Conservation (phyloP, 2,113 vertebrate genomes). For the Hemibates koningsi region DNA sequence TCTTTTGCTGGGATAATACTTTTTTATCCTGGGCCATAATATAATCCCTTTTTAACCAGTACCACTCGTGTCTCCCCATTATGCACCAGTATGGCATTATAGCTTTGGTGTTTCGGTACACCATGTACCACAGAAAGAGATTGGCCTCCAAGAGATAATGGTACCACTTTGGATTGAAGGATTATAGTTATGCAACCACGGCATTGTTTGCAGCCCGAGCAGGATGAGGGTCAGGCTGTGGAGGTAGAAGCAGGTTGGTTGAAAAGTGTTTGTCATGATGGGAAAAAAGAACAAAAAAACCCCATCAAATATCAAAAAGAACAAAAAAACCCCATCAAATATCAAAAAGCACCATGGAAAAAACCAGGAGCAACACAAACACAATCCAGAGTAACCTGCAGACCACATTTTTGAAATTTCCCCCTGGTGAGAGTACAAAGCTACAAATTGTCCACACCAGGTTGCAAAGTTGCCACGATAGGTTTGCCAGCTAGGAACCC, state of each 20-base stretch:
- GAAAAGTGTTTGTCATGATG: not conserved
- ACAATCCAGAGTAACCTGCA: not conserved
- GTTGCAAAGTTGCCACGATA: not conserved
- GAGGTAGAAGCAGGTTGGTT: not conserved
- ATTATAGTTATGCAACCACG: not conserved
- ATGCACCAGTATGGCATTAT: not conserved
- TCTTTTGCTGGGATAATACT: not conserved
- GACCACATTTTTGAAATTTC: not conserved
- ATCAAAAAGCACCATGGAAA: not conserved
- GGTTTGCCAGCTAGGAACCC: not conserved
- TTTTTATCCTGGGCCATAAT: not conserved
- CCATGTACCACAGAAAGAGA: not conserved
- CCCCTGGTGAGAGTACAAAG: not conserved
- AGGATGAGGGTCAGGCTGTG: not conserved
- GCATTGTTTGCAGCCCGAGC: not conserved
- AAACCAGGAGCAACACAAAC: not conserved
- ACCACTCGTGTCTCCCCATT: not conserved
- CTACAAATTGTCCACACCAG: not conserved
- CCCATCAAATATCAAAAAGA: not conserved
- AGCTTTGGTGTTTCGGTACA: not conserved
- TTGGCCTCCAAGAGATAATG: not conserved
- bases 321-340: accelerated
- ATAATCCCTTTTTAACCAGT: not conserved
- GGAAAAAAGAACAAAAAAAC: not conserved
- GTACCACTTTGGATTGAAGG: not conserved